Base-by-base conservation (phyloP, 2,888 invertebrate genomes). In the Galeruca laticollis region DNA sequence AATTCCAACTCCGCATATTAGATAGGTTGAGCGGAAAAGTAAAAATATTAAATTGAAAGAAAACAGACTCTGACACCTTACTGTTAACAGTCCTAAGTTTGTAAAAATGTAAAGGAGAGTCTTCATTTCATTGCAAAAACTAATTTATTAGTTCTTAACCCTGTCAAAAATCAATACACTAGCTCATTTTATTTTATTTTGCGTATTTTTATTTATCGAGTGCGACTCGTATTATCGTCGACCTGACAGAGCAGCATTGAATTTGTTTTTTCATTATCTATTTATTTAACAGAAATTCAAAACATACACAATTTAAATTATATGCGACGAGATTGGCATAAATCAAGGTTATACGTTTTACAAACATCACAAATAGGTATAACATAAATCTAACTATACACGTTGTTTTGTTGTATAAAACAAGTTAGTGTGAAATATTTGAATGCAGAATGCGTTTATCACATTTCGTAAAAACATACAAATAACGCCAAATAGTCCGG, bases 281-380 rank as follows among this genome's bases (percentile, higher is more conserved):
- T 47, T 47, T 47, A 47, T 47, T 4, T 15, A 47, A 47, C 18
- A 47, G 43, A 47, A 47, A 8, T 47, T 9, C n/a, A 47, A 47
- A 40, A 40, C 40, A 47, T 8, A 47, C 43, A 5, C 43, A 15
- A 47, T 47, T 47, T 47, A 47, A n/a, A 47, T 47, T 26, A 26
- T 26, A 26, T 26, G 26, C 26, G 26, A 47, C 15, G n/a, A 15
- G 43, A 43, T n/a, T n/a, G 0, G 43, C n/a, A 15, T 3, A n/a
- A 47, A 47, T 47, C 43, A 47, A 47, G 43, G 43, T 47, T 47
- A 47, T 18, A 37, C 6, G 8, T 47, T 47, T 18, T 47, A 47
- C n/a, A 47, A 47, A 47, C 15, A 47, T 47, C 6, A 47, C 43
- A 47, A 6, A 47, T 18, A 15, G 2, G 1, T 2, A 2, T 47